Evolutionary conservation across 2,888 invertebrate species (phyloP).

Genomic region (Sesamia inferens): DNA sequence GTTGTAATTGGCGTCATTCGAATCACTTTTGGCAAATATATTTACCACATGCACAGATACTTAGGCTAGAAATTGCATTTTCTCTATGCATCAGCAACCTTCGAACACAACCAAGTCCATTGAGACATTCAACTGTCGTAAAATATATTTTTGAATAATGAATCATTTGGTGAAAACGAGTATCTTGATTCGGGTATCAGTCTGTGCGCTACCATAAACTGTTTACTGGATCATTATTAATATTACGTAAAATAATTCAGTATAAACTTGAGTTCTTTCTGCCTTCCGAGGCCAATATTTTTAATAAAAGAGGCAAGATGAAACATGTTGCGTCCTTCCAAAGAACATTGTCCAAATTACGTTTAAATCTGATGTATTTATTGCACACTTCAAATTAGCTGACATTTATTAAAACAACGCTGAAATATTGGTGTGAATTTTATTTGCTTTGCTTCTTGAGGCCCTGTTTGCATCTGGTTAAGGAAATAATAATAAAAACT

Average conservation of each 20-base stretch:
- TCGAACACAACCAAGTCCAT: not conserved
- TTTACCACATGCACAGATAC: not conserved
- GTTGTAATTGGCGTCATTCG: not conserved
- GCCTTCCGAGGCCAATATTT: slow-evolving; percentile 52
- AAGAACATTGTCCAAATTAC: slow-evolving; percentile 67
- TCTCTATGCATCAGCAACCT: not conserved
- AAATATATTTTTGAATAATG: slow-evolving; percentile 19
- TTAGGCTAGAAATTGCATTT: not conserved
- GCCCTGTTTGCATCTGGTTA: slow-evolving; percentile 34
- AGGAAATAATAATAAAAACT: not conserved
- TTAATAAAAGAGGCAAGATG: slow-evolving; percentile 44
- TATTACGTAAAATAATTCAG: slow-evolving; percentile 41
- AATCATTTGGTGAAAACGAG: slow-evolving; percentile 26
- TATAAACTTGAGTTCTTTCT: slow-evolving; percentile 8
- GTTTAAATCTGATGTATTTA: slow-evolving; percentile 74
- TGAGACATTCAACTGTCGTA: not conserved
- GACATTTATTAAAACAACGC: slow-evolving; percentile 65
- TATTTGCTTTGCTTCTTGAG: slow-evolving; percentile 13
- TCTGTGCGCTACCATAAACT: slow-evolving; percentile 24
- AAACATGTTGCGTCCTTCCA: slow-evolving; percentile 59
- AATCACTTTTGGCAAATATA: not conserved
- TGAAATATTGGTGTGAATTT: slow-evolving; percentile 60
- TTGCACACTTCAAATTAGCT: slow-evolving; percentile 66
- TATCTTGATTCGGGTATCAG: slow-evolving; percentile 28
- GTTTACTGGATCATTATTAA: slow-evolving; percentile 42